These are phyloP conservation scores for Podargus strigoides DNA, from an alignment of 2,797 vertebrate genomes.

Conservation along the genomic window DNA sequence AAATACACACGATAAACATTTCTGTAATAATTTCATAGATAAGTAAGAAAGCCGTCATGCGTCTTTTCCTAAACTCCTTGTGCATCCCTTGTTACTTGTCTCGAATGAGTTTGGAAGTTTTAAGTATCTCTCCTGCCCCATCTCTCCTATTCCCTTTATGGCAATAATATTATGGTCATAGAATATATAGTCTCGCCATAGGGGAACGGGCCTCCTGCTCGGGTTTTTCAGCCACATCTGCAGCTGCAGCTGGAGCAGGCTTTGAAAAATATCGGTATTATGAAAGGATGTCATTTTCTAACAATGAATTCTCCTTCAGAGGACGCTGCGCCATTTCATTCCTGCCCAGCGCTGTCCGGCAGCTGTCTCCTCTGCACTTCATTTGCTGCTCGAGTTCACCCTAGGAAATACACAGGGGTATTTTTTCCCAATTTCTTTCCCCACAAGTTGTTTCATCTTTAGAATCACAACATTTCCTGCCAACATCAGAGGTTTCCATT, in stretches of 20 bases:
- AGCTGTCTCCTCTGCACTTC: slow-evolving; percentile 14
- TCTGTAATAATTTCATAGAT: slow-evolving; percentile 20
- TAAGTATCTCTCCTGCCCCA: slow-evolving; percentile 19
- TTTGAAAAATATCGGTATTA: slow-evolving; percentile 21
- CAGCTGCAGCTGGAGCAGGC: slow-evolving; percentile 56
- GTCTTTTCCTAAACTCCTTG: slow-evolving; percentile 2
- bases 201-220: slow-evolving; percentile 29
- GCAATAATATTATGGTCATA: slow-evolving; percentile 1
- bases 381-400: slow-evolving; percentile 48
- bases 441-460: slow-evolving; percentile 65
- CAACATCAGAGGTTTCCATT: slow-evolving; percentile 58
- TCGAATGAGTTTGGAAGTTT: slow-evolving; percentile 25
- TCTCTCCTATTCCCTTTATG: slow-evolving; percentile 50
- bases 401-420: slow-evolving; percentile 44
- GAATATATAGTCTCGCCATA: slow-evolving; percentile 42
- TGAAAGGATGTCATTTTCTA: slow-evolving; percentile 42
- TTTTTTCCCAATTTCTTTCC: slow-evolving; percentile 39
- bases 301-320: slow-evolving; percentile 37
- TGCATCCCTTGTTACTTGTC: not conserved
- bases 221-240: slow-evolving; percentile 40
- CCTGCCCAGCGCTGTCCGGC: slow-evolving; percentile 4
- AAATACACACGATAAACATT: slow-evolving; percentile 23
- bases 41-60: not conserved
- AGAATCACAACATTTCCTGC: slow-evolving; percentile 59
- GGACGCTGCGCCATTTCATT: not conserved